phyloP scores from a whole-genome alignment of 2,113 vertebrate genomes.

The Actenoides lindsayi region DNA sequence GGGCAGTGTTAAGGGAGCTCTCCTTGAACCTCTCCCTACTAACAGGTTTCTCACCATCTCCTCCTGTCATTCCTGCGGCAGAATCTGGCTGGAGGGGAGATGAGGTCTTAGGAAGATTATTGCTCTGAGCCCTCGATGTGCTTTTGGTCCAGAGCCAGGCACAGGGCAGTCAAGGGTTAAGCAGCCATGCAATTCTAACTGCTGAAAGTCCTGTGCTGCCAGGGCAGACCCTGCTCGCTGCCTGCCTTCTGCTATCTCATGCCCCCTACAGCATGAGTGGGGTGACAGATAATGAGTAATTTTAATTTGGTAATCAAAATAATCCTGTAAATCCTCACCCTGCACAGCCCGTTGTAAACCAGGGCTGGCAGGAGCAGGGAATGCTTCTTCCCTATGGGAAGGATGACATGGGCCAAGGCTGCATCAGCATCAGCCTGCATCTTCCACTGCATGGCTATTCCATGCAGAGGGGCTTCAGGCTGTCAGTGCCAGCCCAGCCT shows the following conservation, averaged over 20 bases:
- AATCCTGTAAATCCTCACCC: constrained; percentile 1
- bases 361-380: not conserved
- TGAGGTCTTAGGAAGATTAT: constrained; percentile 59
- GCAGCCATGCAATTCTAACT: not conserved
- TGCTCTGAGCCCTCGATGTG: not conserved
- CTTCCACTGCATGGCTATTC: not conserved
- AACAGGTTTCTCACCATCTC: not conserved
- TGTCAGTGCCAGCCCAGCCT: not conserved
- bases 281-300: constrained; percentile 1
- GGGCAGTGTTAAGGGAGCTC: not conserved
- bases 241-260: not conserved
- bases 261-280: not conserved
- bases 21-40: not conserved
- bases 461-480: not conserved
- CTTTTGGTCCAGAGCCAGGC: not conserved
- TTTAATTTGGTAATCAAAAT: constrained; percentile 48
- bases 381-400: not conserved
- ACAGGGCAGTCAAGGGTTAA: not conserved
- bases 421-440: not conserved
- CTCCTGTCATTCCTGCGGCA: not conserved
- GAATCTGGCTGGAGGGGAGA: constrained; percentile 21
- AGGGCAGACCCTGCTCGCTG: not conserved
- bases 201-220: not conserved
- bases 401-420: not conserved
- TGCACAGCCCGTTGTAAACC: not conserved